phyloP scores from a whole-genome alignment of 2,113 vertebrate species.

The Tonatia bakeri region DNA sequence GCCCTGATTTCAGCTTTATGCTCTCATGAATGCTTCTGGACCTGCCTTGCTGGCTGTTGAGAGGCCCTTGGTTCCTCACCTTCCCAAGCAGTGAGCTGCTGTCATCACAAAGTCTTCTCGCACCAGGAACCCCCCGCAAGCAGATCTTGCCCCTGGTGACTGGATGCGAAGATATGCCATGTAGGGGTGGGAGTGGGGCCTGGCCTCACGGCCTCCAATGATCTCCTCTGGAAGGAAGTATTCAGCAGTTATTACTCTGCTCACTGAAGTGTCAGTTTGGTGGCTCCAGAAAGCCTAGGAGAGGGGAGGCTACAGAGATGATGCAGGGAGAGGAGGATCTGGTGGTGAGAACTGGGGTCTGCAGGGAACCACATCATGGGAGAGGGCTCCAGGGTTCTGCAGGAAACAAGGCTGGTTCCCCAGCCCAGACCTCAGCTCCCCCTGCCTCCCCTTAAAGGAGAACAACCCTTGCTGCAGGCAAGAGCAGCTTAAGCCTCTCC shows the following conservation, averaged over 20 bases:
- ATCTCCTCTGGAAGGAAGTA: conserved; percentile 57
- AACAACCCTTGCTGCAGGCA: background rate
- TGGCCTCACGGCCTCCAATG: conserved; percentile 56
- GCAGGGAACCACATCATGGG: background rate
- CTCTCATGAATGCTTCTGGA: background rate
- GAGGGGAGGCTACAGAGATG: background rate
- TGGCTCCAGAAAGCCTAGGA: background rate
- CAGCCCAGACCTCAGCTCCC: background rate
- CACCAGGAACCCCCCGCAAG: conserved; percentile 63
- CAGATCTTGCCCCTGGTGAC: accelerated
- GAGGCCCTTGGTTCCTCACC: conserved; percentile 7
- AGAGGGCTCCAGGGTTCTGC: background rate
- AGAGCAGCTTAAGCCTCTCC: background rate
- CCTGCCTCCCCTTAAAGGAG: background rate
- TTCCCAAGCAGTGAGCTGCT: conserved; percentile 58
- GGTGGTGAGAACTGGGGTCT: background rate
- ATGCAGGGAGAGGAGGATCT: background rate
- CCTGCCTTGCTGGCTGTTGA: accelerated
- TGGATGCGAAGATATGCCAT: conserved; percentile 47
- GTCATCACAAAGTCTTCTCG: conserved; percentile 68
- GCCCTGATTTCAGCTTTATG: background rate
- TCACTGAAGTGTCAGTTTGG: accelerated
- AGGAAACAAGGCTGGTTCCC: background rate
- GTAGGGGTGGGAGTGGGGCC: conserved; percentile 66
- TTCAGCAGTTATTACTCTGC: background rate